phyloP scores from a whole-genome alignment of 2,888 invertebrate species.

The Trilocha varians region DNA sequence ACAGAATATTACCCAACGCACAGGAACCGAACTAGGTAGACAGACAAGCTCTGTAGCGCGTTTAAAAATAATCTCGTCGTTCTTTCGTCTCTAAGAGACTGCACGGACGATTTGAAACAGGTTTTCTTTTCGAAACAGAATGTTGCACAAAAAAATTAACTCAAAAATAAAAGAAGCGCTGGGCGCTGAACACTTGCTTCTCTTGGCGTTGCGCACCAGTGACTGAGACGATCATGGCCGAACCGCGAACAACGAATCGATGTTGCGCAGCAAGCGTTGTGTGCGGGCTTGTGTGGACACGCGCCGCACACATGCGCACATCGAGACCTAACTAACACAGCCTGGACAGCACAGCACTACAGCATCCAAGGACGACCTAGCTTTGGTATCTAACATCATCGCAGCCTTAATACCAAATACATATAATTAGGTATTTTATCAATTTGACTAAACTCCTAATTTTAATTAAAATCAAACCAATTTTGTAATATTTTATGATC shows the following conservation, averaged over 20 bases:
- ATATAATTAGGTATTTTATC: no score
- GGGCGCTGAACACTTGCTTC: conserved; percentile 50
- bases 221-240: conserved; percentile 53
- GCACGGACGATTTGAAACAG: conserved; percentile 42
- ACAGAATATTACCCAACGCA: conserved; percentile 68
- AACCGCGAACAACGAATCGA: conserved; percentile 63
- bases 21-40: conserved; percentile 55
- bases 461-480: no score
- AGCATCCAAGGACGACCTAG: conserved; percentile 21
- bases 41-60: conserved; percentile 39
- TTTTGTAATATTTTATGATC: no score
- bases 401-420: not conserved
- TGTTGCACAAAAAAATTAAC: conserved; percentile 47
- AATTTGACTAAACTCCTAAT: no score
- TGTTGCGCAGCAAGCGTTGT: conserved; percentile 57
- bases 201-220: conserved; percentile 67
- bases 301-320: conserved; percentile 31
- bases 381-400: not conserved
- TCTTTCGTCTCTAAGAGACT: conserved; percentile 32
- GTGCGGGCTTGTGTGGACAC: conserved; percentile 30
- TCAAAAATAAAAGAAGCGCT: conserved; percentile 52
- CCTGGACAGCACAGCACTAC: conserved; percentile 27
- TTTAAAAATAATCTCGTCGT: conserved; percentile 26
- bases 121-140: conserved; percentile 46
- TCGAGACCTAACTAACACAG: conserved; percentile 15